Evolutionary conservation across 2,113 vertebrate species (phyloP).

Genomic region (Lagopus muta): DNA sequence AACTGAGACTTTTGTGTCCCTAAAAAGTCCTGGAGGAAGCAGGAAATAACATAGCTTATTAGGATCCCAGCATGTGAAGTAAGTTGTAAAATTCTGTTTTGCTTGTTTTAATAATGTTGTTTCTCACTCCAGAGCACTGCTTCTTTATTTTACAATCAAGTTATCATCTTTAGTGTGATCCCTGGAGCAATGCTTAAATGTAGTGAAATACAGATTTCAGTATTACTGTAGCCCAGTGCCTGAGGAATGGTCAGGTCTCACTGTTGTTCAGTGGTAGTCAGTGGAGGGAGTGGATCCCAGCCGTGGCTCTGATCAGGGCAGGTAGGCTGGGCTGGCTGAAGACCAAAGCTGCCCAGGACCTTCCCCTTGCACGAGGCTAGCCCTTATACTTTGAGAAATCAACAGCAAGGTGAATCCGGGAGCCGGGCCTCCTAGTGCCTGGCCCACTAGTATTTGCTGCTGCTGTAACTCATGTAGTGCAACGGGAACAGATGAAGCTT

Average conservation of each 20-base stretch:
- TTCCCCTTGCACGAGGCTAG: not conserved
- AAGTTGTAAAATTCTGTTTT: not conserved
- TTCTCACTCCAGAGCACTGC: not conserved
- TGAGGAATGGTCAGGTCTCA: not conserved
- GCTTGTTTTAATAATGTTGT: not conserved
- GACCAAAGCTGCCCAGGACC: not conserved
- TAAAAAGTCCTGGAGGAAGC: not conserved
- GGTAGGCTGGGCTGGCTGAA: not conserved
- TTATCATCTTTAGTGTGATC: not conserved
- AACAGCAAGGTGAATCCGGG: not conserved
- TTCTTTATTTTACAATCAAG: not conserved
- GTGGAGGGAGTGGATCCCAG: not conserved
- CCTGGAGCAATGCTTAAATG: not conserved
- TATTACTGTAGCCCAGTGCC: rapidly evolving
- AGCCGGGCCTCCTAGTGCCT: not conserved
- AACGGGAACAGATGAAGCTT: not conserved
- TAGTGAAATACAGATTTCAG: not conserved
- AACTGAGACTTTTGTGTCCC: not conserved
- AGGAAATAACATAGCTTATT: not conserved
- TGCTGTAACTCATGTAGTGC: not conserved
- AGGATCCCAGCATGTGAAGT: not conserved
- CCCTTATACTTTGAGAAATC: not conserved
- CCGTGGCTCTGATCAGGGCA: not conserved
- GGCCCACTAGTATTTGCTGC: not conserved
- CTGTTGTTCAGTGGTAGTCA: rapidly evolving